Evolutionary conservation across 2,888 invertebrate genomes (phyloP).

Genomic region (Calameuta idolon): DNA sequence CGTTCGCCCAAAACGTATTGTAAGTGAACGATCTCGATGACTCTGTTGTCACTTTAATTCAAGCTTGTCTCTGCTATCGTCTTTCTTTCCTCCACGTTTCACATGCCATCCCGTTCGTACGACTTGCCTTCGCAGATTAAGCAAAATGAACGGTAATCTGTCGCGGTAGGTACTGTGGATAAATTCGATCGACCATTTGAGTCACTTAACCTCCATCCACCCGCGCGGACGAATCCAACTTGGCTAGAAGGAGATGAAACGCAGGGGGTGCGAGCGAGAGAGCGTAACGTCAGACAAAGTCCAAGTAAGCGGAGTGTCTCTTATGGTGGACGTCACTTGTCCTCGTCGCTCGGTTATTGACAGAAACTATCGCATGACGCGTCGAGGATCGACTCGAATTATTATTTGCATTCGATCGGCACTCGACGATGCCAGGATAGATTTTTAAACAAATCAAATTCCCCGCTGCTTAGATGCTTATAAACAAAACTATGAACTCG

Average conservation of each 20-base stretch:
- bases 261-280: not conserved
- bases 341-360: constrained; percentile 33
- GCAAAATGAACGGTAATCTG: not conserved
- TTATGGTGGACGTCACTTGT: not conserved
- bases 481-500: constrained; percentile 37
- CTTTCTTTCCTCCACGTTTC: not conserved
- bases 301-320: not conserved
- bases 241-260: constrained; percentile 8
- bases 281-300: not conserved
- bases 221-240: not conserved
- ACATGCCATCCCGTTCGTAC: not conserved
- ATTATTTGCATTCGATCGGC: constrained; percentile 49
- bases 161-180: not conserved
- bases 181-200: not conserved
- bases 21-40: not conserved
- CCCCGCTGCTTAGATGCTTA: constrained; percentile 47
- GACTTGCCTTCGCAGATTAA: not conserved
- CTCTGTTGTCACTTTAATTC: not conserved
- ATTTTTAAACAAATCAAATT: constrained; percentile 61
- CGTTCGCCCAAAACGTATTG: not conserved
- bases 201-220: not conserved
- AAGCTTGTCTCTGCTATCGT: not conserved
- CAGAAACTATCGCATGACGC: constrained; percentile 46
- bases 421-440: constrained; percentile 29
- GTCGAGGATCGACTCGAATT: constrained; percentile 46